Conservation (phyloP, 1,140 invertebrate species). For the Macrobrachium nipponense region DNA sequence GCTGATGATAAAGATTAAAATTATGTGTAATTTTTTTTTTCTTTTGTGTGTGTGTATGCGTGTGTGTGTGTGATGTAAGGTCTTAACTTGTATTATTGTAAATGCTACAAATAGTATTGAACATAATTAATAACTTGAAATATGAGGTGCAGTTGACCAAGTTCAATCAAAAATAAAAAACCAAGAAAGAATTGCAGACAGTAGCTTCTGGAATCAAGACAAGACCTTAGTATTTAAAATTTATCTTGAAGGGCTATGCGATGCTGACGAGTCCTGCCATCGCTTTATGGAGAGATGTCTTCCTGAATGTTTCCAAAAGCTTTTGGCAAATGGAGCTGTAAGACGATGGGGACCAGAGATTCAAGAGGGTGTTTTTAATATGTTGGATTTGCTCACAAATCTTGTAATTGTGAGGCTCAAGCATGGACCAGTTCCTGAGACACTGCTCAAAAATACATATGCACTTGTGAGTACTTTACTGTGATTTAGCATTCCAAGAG, state of each 20-base stretch:
- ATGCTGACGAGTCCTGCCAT: slow-evolving; percentile 71
- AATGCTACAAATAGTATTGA: no score
- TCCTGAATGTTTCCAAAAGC: slow-evolving; percentile 72
- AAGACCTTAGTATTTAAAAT: slow-evolving; percentile 5
- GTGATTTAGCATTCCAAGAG: slow-evolving; percentile 13
- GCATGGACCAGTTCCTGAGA: slow-evolving; percentile 66
- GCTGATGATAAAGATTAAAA: no score
- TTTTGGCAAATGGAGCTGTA: slow-evolving; percentile 71
- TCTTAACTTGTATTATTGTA: no score
- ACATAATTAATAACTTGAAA: no score
- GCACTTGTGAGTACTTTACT: slow-evolving; percentile 66
- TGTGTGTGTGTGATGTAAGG: no score
- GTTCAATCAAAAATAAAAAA: not conserved
- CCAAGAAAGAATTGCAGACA: not conserved
- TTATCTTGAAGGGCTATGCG: slow-evolving; percentile 65
- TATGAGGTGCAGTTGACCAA: not conserved
- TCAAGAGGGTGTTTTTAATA: slow-evolving; percentile 72
- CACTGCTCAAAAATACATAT: slow-evolving; percentile 63
- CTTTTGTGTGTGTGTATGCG: no score
- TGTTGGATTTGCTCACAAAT: slow-evolving; percentile 71
- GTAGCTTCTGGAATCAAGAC: not conserved
- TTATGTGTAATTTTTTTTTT: no score
- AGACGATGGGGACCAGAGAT: slow-evolving; percentile 72
- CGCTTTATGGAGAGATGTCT: slow-evolving; percentile 71
- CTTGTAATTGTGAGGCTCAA: slow-evolving; percentile 70